Evolutionary conservation across 1,140 invertebrate genomes (phyloP).

Genomic region (Leptinotarsa undecemlineata): DNA sequence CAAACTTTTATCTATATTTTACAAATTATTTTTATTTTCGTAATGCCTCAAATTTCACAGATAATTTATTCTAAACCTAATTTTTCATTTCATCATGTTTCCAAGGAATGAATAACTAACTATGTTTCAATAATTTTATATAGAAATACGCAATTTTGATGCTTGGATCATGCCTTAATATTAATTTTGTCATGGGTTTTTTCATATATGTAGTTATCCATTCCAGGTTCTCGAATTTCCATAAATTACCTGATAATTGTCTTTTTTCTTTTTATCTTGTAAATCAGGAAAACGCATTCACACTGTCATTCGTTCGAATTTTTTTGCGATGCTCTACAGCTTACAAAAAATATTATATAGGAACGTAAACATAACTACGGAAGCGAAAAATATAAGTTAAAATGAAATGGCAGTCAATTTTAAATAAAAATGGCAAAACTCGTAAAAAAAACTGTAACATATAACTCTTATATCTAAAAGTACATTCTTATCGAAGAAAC

Average conservation of each 20-base stretch:
- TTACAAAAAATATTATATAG: conserved; percentile 45
- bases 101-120: conserved; percentile 16
- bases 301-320: conserved; percentile 31
- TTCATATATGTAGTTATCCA: conserved; percentile 12
- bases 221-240: conserved; percentile 16
- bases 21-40: conserved; percentile 47
- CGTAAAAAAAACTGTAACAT: conserved; percentile 37
- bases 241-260: neutral
- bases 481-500: conserved; percentile 18
- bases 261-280: neutral
- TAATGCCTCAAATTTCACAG: conserved; percentile 51
- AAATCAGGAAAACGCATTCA: conserved; percentile 16
- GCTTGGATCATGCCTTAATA: conserved; percentile 19
- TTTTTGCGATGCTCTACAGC: conserved; percentile 43
- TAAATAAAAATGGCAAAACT: conserved; percentile 50
- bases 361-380: conserved; percentile 49
- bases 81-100: conserved; percentile 31
- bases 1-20: conserved; percentile 45
- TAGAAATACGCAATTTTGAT: conserved; percentile 24
- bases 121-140: conserved; percentile 27
- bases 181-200: conserved; percentile 17
- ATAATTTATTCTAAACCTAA: conserved; percentile 42
- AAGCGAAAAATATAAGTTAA: conserved; percentile 49
- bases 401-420: conserved; percentile 52
- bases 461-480: conserved; percentile 27